Conservation (phyloP, 2,113 vertebrate species). For the Ascaphus truei region DNA sequence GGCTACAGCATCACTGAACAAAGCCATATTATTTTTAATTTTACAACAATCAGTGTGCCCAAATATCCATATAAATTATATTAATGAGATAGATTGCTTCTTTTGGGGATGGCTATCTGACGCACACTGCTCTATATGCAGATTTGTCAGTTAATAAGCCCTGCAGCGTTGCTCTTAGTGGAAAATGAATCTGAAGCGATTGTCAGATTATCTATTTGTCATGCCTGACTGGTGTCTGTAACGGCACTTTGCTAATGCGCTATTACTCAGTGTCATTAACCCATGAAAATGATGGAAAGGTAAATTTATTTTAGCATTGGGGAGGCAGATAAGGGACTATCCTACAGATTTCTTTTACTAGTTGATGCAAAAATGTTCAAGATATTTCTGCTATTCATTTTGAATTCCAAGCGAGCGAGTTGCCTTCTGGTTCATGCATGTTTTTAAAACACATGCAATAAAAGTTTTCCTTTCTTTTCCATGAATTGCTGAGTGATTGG, state of each 20-base stretch:
- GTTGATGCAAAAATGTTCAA: too few relatives aligned
- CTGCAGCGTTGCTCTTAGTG: conserved; percentile 63
- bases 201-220: conserved; percentile 72
- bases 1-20: conserved; percentile 33
- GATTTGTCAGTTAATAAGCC: conserved; percentile 73
- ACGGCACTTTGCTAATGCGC: conserved; percentile 72
- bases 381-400: too few relatives aligned
- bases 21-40: conserved; percentile 34
- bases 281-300: conserved; percentile 67
- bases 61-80: conserved; percentile 62
- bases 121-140: conserved; percentile 53
- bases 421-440: too few relatives aligned
- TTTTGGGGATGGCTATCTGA: conserved; percentile 53
- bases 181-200: conserved; percentile 68
- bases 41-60: conserved; percentile 52
- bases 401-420: too few relatives aligned
- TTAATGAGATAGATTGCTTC: conserved; percentile 66
- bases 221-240: conserved; percentile 70
- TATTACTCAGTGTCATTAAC: conserved; percentile 79
- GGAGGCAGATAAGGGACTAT: background rate
- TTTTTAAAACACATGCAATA: too few relatives aligned
- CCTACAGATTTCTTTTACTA: too few relatives aligned
- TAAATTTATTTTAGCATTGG: conserved; percentile 58
- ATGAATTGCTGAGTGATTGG: too few relatives aligned
- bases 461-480: too few relatives aligned